These are phyloP conservation scores for Anolis sagrei DNA, from an alignment of 2,113 vertebrate genomes.

Conservation along the genomic window DNA sequence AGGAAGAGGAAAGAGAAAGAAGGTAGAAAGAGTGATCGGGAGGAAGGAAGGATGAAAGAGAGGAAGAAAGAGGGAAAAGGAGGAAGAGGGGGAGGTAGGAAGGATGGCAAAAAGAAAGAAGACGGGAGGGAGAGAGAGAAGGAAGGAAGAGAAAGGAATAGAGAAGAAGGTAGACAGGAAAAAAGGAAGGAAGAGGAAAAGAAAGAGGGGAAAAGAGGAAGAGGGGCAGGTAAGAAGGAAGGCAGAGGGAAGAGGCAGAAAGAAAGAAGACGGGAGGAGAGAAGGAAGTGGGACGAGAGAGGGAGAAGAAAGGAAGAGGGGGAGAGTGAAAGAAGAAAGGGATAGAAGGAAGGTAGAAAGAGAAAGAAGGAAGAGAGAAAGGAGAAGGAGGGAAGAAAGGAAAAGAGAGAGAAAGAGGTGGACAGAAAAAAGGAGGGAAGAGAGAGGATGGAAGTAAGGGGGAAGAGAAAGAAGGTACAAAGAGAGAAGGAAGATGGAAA, in stretches of 20 bases:
- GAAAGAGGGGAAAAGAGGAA: no score
- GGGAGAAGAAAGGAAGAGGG: no score
- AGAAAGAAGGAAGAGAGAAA: not conserved
- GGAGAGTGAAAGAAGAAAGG: not conserved
- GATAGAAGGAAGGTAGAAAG: not conserved
- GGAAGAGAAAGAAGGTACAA: not conserved
- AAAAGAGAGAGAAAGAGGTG: not conserved
- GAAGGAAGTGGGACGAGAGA: no score
- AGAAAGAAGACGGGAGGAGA: not conserved
- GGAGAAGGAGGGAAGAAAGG: no score
- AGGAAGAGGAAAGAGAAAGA: rapidly evolving
- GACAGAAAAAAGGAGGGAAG: not conserved
- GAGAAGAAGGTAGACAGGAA: no score
- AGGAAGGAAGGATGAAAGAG: not conserved
- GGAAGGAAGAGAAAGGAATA: no score
- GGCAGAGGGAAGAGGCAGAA: no score
- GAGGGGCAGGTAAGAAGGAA: not conserved
- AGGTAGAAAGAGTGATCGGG: no score
- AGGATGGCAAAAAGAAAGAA: not conserved
- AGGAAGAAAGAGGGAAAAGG: no score
- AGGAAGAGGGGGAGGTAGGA: not conserved
- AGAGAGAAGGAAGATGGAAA: not conserved
- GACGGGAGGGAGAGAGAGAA: not conserved
- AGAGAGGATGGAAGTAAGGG: not conserved
- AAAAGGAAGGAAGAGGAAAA: not conserved